These are phyloP conservation scores for Parus major DNA, from an alignment of 2,113 vertebrate species.

Conservation along the genomic window DNA sequence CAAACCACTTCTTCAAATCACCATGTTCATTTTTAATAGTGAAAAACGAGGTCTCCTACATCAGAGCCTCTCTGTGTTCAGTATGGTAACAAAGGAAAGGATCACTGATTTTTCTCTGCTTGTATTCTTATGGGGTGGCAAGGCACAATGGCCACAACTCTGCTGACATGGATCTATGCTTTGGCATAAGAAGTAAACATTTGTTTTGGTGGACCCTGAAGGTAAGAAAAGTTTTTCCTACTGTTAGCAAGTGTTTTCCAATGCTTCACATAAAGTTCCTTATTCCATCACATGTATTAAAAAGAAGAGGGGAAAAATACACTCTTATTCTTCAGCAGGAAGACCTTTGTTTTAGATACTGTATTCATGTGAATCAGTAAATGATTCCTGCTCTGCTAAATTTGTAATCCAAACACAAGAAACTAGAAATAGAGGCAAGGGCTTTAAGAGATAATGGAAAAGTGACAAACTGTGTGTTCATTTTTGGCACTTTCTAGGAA, in stretches of 20 bases:
- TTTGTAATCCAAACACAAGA: neutral
- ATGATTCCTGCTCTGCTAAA: neutral
- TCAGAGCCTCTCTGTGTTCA: neutral
- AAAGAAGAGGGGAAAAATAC: neutral
- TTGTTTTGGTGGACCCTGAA: neutral
- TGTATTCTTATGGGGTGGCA: neutral
- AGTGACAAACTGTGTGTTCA: neutral
- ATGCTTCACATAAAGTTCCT: neutral
- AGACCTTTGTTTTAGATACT: neutral
- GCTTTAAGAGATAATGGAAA: neutral
- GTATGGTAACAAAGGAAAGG: neutral
- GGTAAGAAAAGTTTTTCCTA: neutral
- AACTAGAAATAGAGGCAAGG: neutral
- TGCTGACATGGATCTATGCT: neutral
- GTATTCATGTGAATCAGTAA: neutral
- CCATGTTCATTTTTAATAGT: slow-evolving; percentile 35
- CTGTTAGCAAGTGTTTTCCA: neutral
- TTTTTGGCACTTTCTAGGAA: neutral
- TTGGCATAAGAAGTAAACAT: neutral
- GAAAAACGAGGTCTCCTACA: slow-evolving; percentile 19
- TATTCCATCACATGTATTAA: neutral
- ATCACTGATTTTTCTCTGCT: neutral
- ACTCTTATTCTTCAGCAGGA: neutral
- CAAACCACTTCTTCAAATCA: neutral
- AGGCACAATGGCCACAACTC: neutral